Conservation (phyloP, 2,888 invertebrate species). For the Habroteleia sp. region DNA sequence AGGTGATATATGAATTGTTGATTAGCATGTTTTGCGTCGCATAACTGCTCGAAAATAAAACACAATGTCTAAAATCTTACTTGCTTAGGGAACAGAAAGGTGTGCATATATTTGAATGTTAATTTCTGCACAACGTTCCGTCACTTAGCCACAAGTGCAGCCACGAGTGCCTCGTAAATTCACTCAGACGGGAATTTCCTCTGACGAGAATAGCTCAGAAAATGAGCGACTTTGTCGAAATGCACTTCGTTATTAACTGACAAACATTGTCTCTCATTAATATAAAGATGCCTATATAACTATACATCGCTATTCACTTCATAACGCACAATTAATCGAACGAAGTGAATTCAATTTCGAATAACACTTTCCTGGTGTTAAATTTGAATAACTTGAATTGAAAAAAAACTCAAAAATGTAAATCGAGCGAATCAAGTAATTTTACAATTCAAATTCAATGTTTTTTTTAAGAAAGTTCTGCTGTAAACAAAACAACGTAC, state of each 20-base stretch:
- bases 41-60: constrained; percentile 48
- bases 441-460: no score
- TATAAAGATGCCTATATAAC: constrained; percentile 1
- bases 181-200: constrained; percentile 54
- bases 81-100: constrained; percentile 55
- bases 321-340: no score
- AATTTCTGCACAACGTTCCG: constrained; percentile 60
- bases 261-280: constrained; percentile 15
- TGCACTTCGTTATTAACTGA: constrained; percentile 26
- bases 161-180: constrained; percentile 61
- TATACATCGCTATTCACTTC: no score
- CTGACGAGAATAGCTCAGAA: constrained; percentile 41
- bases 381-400: no score
- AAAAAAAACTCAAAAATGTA: no score
- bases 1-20: constrained; percentile 43
- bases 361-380: no score
- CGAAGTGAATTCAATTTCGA: background rate
- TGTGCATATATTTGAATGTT: constrained; percentile 62
- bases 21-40: constrained; percentile 38
- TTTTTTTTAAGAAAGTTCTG: no score
- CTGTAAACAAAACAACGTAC: no score
- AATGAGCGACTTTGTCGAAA: constrained; percentile 52
- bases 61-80: constrained; percentile 48
- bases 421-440: no score
- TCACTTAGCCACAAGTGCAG: constrained; percentile 62